phyloP scores from a whole-genome alignment of 2,888 invertebrate species.

The Aleiodes leptofemur region DNA sequence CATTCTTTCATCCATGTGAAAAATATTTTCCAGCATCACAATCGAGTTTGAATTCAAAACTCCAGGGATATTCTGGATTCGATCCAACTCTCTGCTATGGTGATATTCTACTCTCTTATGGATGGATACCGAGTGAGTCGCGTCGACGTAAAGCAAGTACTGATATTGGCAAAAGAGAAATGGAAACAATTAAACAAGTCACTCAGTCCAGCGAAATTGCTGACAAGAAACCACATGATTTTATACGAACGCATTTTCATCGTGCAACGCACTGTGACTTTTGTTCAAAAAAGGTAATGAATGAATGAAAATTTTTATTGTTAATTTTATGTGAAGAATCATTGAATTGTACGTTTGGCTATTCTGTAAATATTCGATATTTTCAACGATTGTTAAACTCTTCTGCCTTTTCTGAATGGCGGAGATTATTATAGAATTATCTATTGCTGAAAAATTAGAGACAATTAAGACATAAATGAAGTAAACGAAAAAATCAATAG shows the following conservation, averaged over 20 bases:
- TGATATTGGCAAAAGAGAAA: conserved; percentile 62
- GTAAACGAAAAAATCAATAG: too few species aligned
- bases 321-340: too few species aligned
- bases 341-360: too few species aligned
- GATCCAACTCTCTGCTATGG: conserved; percentile 94
- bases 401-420: too few species aligned
- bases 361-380: too few species aligned
- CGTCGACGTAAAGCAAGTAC: conserved; percentile 67
- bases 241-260: conserved; percentile 92
- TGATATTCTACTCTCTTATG: conserved; percentile 90
- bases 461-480: too few species aligned
- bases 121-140: conserved; percentile 80
- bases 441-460: too few species aligned
- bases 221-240: conserved; percentile 80
- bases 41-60: conserved; percentile 67
- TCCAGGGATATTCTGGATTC: conserved; percentile 85
- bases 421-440: too few species aligned
- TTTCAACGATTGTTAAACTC: too few species aligned
- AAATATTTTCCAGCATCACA: conserved; percentile 61
- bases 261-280: conserved; percentile 94
- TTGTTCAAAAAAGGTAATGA: conserved; percentile 90
- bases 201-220: conserved; percentile 61
- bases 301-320: background rate
- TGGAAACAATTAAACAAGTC: conserved; percentile 65
- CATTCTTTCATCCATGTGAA: too few species aligned